phyloP scores from a whole-genome alignment of 2,113 vertebrate species.

The Andinoacara biseriatus region DNA sequence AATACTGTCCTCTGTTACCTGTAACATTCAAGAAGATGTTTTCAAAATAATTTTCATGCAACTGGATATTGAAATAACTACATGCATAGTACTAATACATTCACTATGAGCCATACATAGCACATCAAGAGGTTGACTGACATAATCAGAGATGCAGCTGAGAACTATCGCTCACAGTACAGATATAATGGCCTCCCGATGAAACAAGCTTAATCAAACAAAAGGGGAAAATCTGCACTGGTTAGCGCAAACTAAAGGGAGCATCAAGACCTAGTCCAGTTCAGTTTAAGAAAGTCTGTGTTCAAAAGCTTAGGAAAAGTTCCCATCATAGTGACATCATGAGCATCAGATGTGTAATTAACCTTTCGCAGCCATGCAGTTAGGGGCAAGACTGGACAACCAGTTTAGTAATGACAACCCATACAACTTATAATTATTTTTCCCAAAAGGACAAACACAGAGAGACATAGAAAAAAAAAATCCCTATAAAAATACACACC shows the following conservation, averaged over 20 bases:
- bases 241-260: background rate
- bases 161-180: background rate
- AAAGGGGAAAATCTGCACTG: background rate
- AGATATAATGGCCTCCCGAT: background rate
- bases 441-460: constrained; percentile 56
- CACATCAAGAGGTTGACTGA: constrained; percentile 7
- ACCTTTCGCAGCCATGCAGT: constrained; percentile 72
- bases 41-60: constrained; percentile 38
- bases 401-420: constrained; percentile 78
- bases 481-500: constrained; percentile 2
- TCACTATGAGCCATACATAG: constrained; percentile 29
- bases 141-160: background rate
- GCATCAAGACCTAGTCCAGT: background rate
- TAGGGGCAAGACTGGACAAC: constrained; percentile 61
- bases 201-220: background rate
- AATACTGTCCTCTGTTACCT: constrained; percentile 3
- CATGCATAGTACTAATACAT: constrained; percentile 47
- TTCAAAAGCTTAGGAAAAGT: constrained; percentile 62
- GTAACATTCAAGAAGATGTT: constrained; percentile 30
- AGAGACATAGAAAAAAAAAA: constrained; percentile 24
- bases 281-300: constrained; percentile 26
- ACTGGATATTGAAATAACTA: constrained; percentile 54
- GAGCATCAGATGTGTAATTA: constrained; percentile 81
- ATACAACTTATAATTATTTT: constrained; percentile 76
- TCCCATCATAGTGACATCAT: constrained; percentile 79